phyloP scores from a whole-genome alignment of 1,140 invertebrate genomes.

The Nebria ingens region DNA sequence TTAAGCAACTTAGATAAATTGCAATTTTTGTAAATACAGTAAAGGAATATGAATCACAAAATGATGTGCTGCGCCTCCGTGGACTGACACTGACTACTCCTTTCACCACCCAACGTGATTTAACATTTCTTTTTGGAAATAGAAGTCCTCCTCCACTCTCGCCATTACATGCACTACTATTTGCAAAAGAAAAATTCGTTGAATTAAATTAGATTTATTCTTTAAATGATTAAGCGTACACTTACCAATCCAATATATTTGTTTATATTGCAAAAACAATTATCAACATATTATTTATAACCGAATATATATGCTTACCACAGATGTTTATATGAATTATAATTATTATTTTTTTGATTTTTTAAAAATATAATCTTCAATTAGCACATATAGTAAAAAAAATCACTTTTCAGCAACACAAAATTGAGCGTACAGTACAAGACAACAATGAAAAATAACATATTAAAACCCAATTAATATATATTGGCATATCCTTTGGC shows the following conservation, averaged over 20 bases:
- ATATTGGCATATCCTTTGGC: slow-evolving; percentile 17
- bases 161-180: slow-evolving; percentile 37
- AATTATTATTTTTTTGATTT: too few species aligned
- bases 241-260: too few species aligned
- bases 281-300: too few species aligned
- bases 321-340: too few species aligned
- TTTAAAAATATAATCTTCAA: too few species aligned
- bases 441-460: not conserved
- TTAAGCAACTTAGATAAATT: slow-evolving; percentile 25
- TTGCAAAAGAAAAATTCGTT: too few species aligned
- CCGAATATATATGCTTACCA: too few species aligned
- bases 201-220: too few species aligned
- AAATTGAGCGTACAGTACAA: not conserved
- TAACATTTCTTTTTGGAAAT: slow-evolving; percentile 13
- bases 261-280: too few species aligned
- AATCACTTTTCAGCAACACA: too few species aligned
- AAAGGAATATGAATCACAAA: slow-evolving; percentile 35
- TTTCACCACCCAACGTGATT: slow-evolving; percentile 33
- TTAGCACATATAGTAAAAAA: too few species aligned
- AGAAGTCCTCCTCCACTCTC: slow-evolving; percentile 38
- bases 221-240: too few species aligned
- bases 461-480: slow-evolving; percentile 14
- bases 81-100: slow-evolving; percentile 39
- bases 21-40: slow-evolving; percentile 38
- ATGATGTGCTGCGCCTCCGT: slow-evolving; percentile 25